Percentiles rank a stretch among this genome's conserved stretches.
Evolutionary conservation across 2,113 vertebrate genomes (phyloP).

Genomic region (Pavo muticus): DNA sequence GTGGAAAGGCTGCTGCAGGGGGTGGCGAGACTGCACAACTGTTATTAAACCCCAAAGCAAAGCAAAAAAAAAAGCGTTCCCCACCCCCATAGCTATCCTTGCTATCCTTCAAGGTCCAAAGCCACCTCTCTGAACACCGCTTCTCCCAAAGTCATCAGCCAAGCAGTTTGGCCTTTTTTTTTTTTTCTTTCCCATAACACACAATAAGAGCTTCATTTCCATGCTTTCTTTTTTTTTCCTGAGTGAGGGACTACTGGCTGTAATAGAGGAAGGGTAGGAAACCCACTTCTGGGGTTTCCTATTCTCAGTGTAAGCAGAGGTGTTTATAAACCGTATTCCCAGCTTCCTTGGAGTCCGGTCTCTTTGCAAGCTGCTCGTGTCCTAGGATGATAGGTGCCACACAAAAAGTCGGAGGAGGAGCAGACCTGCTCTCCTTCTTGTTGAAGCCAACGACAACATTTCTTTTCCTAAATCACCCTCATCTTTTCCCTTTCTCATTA

Average conservation of each 20-base stretch:
- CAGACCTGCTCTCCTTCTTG: constrained; percentile 49
- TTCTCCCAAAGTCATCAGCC: background rate
- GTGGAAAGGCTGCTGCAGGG: background rate
- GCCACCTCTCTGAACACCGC: constrained; percentile 6
- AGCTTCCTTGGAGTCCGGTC: background rate
- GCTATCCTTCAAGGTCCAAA: background rate
- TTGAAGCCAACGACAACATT: constrained; percentile 61
- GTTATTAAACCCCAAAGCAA: constrained; percentile 25
- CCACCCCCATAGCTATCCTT: fast-evolving
- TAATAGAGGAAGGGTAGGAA: background rate
- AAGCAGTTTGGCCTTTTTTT: background rate
- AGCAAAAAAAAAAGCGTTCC: background rate
- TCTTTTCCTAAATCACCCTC: constrained; percentile 70
- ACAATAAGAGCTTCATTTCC: background rate
- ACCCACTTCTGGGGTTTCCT: background rate
- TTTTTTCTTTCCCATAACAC: background rate
- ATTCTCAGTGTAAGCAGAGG: background rate
- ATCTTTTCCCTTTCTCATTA: constrained; percentile 61
- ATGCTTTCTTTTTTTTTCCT: background rate
- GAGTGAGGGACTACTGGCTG: background rate
- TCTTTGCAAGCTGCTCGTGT: background rate
- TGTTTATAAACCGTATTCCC: constrained; percentile 3
- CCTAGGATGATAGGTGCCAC: background rate
- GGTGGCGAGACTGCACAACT: background rate
- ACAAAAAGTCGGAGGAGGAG: constrained; percentile 30